phyloP scores from a whole-genome alignment of 2,888 invertebrate genomes.

The Cryptosula pallasiana region DNA sequence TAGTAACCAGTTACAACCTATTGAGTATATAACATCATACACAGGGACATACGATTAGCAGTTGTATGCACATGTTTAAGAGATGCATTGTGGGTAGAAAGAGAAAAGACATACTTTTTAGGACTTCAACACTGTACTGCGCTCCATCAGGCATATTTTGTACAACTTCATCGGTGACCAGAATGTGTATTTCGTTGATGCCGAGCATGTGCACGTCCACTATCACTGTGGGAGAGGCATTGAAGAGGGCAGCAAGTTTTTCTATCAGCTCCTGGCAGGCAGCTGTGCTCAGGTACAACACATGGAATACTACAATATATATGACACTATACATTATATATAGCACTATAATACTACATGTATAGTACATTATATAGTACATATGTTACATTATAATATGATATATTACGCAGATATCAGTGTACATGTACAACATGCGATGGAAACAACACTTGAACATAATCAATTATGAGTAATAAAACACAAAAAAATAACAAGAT shows the following conservation, averaged over 20 bases:
- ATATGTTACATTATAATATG: too few relatives aligned
- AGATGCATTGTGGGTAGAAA: too few relatives aligned
- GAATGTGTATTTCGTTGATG: slow-evolving; percentile 76
- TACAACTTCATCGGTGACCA: slow-evolving; percentile 78
- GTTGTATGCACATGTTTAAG: too few relatives aligned
- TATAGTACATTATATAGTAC: too few relatives aligned
- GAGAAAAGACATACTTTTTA: slow-evolving; percentile 55
- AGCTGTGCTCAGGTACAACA: slow-evolving; percentile 70
- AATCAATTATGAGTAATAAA: not conserved
- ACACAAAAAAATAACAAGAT: not conserved
- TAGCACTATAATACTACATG: not conserved
- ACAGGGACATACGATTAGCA: too few relatives aligned
- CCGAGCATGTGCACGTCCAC: slow-evolving; percentile 70
- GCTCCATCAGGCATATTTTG: slow-evolving; percentile 75
- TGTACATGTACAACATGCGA: too few relatives aligned
- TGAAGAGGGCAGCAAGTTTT: slow-evolving; percentile 64
- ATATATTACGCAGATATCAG: too few relatives aligned
- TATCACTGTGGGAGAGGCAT: slow-evolving; percentile 52
- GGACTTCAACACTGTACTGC: slow-evolving; percentile 63
- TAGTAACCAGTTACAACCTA: too few relatives aligned
- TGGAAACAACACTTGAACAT: too few relatives aligned
- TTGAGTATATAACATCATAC: too few relatives aligned
- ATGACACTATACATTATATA: too few relatives aligned
- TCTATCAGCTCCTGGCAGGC: slow-evolving; percentile 64
- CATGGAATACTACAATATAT: slow-evolving; percentile 64